Evolutionary conservation across 2,888 invertebrate species (phyloP), one percentile per base, ranked within the genome.

Genomic region (Phortica okadai): DNA sequence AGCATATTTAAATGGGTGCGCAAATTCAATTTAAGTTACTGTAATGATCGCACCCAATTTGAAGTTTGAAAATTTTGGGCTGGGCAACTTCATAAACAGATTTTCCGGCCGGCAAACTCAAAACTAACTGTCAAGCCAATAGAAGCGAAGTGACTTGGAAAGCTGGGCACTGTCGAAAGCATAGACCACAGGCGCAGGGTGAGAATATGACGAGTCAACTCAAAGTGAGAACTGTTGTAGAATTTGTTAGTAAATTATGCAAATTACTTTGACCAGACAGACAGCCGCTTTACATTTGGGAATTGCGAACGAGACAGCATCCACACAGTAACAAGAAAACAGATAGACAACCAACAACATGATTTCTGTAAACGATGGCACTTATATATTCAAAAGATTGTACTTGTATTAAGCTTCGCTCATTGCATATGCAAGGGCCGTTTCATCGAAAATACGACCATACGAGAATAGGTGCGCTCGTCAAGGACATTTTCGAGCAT

Each of bases 351-450:
- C 73, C 79, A 54, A 69, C 74, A 79, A 79, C 77, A 84, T 84
- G 85, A 84, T 83, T 84, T 79, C 83, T 83, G 75, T 80, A 83
- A 83, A 84, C 83, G 83, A 83, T 80, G 81, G 81, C 76, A 83
- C 85, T 83, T 83, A 83, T 82, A 79, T 85, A 83, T 83, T 83
- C 83, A 84, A 83, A 83, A 84, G 82, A 82, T 81, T 75, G n/a
- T 82, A 83, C 77, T 77, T 83, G 33, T 69, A 69, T 33, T 33
- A 33, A 33, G 33, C n/a, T 45, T 69, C 21, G 44, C 16, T n/a
- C 16, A 45, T 69, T 8, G 45, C 8, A 45, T 45, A 69, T 33
- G 64, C 33, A 64, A 21, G 64, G 64, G 64, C 33, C 5, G 64
- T 25, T 33, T 33, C 33, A 33, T 33, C 33, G 33, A 1, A 33